These are phyloP conservation scores for Channa argus DNA, from an alignment of 2,113 vertebrate species.

Conservation along the genomic window DNA sequence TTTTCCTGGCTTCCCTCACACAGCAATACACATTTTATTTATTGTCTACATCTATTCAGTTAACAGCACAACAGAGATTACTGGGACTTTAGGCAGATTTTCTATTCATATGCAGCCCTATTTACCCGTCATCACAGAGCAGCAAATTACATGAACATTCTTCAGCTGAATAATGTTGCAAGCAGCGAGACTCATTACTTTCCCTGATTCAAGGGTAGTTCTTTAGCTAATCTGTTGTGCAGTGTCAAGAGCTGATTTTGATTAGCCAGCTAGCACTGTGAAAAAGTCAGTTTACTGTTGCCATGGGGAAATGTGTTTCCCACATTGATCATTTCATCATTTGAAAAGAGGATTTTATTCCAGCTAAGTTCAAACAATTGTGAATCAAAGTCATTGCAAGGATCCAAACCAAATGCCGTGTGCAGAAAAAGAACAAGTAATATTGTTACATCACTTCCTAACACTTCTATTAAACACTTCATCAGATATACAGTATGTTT, in stretches of 20 bases:
- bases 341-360: slow-evolving; percentile 4
- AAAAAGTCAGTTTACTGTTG: slow-evolving; percentile 38
- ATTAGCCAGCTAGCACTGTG: slow-evolving; percentile 24
- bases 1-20: background rate
- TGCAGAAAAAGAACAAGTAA: background rate
- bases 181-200: slow-evolving; percentile 48
- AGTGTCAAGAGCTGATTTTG: slow-evolving; percentile 54
- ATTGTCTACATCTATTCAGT: background rate
- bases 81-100: slow-evolving; percentile 17
- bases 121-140: slow-evolving; percentile 37
- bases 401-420: slow-evolving; percentile 8
- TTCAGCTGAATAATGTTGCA: slow-evolving; percentile 43
- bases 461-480: too few relatives aligned
- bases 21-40: slow-evolving; percentile 1
- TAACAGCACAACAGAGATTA: slow-evolving; percentile 10
- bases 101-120: slow-evolving; percentile 19
- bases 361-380: background rate
- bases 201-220: slow-evolving; percentile 52
- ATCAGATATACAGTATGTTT: too few relatives aligned
- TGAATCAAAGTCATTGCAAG: slow-evolving; percentile 20
- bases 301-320: slow-evolving; percentile 44
- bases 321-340: slow-evolving; percentile 30
- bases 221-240: slow-evolving; percentile 54
- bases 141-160: slow-evolving; percentile 43
- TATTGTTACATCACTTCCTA: background rate